These are phyloP conservation scores for Bathynomus jamesi DNA, from an alignment of 1,140 invertebrate genomes.

Conservation along the genomic window DNA sequence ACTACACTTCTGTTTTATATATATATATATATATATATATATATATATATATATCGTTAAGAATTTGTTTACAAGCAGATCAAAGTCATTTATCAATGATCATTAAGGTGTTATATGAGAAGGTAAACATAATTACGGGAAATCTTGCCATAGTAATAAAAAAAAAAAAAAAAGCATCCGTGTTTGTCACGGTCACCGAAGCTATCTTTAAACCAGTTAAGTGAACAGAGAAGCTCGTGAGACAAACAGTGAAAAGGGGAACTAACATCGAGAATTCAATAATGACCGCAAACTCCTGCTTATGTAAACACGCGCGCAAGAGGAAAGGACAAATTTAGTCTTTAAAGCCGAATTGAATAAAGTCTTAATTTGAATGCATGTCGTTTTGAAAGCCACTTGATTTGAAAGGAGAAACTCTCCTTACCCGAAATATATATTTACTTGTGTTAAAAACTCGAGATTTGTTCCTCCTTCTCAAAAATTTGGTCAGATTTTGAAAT, in stretches of 20 bases:
- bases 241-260: too few relatives aligned
- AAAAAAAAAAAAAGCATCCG: neutral
- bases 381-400: neutral
- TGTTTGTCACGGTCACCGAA: too few relatives aligned
- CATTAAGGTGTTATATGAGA: neutral
- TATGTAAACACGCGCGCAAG: too few relatives aligned
- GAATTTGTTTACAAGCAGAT: neutral
- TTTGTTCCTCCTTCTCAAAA: too few relatives aligned
- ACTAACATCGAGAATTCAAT: too few relatives aligned
- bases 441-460: neutral
- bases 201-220: too few relatives aligned
- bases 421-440: neutral
- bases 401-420: neutral
- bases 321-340: too few relatives aligned
- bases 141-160: neutral
- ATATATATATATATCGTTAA: neutral
- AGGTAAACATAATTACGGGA: neutral
- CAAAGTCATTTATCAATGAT: constrained; percentile 1
- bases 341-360: too few relatives aligned
- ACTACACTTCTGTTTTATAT: neutral
- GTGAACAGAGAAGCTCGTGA: too few relatives aligned
- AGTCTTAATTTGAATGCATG: too few relatives aligned
- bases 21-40: constrained; percentile 1
- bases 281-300: too few relatives aligned
- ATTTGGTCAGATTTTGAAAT: too few relatives aligned